phyloP scores from a whole-genome alignment of 2,888 invertebrate genomes.

The Ochropleura leucogaster region DNA sequence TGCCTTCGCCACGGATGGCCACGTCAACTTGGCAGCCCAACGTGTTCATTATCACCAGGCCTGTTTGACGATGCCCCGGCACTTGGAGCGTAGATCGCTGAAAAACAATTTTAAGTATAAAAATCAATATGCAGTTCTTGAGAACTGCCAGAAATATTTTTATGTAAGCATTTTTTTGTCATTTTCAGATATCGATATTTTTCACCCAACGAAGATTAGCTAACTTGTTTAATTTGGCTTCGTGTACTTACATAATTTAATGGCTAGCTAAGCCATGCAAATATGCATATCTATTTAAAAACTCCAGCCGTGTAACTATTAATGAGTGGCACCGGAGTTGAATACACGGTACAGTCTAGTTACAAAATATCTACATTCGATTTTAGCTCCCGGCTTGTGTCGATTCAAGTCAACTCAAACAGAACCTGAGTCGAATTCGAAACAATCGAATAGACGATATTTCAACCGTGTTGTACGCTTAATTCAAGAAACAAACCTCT shows the following conservation, averaged over 20 bases:
- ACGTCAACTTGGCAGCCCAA: slow-evolving; percentile 90
- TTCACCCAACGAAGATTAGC: not conserved
- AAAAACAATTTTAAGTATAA: not conserved
- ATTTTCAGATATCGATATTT: not conserved
- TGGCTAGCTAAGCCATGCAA: not conserved
- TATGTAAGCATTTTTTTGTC: not conserved
- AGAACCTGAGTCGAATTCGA: not conserved
- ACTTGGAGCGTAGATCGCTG: slow-evolving; percentile 86
- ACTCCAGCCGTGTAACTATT: too few relatives aligned
- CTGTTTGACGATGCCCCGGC: slow-evolving; percentile 84
- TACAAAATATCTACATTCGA: not conserved
- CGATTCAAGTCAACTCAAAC: not conserved
- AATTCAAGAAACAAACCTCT: slow-evolving; percentile 72
- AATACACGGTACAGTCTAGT: not conserved
- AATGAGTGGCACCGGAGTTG: not conserved
- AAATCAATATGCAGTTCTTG: not conserved
- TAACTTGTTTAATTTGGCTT: not conserved
- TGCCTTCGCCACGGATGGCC: slow-evolving; percentile 77
- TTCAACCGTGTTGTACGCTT: not conserved
- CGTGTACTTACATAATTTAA: not conserved
- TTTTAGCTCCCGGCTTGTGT: not conserved
- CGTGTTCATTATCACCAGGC: slow-evolving; percentile 92
- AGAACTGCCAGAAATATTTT: not conserved
- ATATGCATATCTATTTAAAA: not conserved
- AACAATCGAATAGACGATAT: not conserved